A percentile compares a stretch with the other conserved stretches of the same genome.
Conservation (phyloP, 2,888 invertebrate species). For the Ariolimax columbianus region DNA sequence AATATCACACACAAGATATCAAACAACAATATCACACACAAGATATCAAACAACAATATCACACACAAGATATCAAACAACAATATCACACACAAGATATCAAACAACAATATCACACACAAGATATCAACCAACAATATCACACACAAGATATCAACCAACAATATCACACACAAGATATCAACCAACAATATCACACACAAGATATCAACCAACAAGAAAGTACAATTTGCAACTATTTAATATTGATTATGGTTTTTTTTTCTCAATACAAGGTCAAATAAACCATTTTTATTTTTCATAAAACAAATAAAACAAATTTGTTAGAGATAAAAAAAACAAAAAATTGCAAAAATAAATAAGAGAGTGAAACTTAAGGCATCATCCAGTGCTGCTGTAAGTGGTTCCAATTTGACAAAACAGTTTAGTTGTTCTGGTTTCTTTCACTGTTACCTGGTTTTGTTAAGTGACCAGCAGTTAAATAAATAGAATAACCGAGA, state of each 20-base stretch:
- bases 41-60: no score
- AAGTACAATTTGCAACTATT: slow-evolving; percentile 4
- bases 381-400: background rate
- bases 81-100: no score
- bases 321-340: background rate
- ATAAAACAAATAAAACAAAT: slow-evolving; percentile 20
- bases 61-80: no score
- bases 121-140: no score
- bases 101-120: no score
- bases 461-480: background rate
- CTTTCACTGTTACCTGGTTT: background rate
- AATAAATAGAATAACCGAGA: no score
- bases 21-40: no score
- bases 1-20: no score
- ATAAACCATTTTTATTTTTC: background rate
- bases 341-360: background rate
- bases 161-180: background rate
- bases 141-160: no score
- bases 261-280: background rate
- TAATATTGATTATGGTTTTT: slow-evolving; percentile 34
- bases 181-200: background rate
- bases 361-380: slow-evolving; percentile 23
- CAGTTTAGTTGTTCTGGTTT: background rate
- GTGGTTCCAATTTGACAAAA: background rate
- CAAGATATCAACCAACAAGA: background rate